phyloP scores from a whole-genome alignment of 2,113 vertebrate genomes.

The Neomonachus schauinslandi region DNA sequence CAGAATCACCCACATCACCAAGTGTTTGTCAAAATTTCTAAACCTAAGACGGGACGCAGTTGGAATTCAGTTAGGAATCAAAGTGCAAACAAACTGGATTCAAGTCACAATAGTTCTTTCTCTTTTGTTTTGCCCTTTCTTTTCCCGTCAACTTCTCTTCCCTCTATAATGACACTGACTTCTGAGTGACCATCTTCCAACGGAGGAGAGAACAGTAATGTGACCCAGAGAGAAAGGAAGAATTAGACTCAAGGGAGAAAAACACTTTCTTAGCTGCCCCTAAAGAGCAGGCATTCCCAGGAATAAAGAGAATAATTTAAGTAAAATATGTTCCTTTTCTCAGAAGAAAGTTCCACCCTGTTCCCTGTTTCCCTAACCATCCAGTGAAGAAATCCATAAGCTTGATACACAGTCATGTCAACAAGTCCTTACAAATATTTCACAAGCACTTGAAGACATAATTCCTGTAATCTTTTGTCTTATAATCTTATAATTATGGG shows the following conservation, averaged over 20 bases:
- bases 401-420: not conserved
- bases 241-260: not conserved
- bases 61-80: not conserved
- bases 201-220: not conserved
- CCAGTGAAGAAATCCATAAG: not conserved
- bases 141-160: not conserved
- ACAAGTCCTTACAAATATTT: not conserved
- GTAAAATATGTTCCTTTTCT: not conserved
- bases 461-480: not conserved
- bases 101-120: not conserved
- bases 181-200: not conserved
- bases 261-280: not conserved
- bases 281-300: not conserved
- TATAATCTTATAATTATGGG: not conserved
- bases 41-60: not conserved
- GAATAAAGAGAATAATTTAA: not conserved
- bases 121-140: not conserved
- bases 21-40: not conserved
- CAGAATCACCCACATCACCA: not conserved
- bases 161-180: not conserved
- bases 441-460: not conserved
- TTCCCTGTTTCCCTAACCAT: not conserved
- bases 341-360: not conserved
- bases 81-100: not conserved
- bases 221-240: not conserved